Evolutionary conservation across 1,140 invertebrate species (phyloP).

Genomic region (Camponotus floridanus): DNA sequence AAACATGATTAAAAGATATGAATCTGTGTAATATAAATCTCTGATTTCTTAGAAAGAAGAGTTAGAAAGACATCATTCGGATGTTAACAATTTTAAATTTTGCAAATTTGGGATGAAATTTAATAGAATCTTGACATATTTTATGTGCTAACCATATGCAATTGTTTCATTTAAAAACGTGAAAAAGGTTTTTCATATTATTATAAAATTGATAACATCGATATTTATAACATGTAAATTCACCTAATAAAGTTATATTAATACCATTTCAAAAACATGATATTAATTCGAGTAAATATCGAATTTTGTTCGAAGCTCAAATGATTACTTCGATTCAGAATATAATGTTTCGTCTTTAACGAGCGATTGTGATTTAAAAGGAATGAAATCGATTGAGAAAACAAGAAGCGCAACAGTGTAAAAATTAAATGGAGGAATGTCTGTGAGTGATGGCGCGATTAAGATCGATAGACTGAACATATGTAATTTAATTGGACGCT

Average conservation of each 20-base stretch:
- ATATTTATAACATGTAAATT: slow-evolving; percentile 3
- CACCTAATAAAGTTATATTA: slow-evolving; percentile 4
- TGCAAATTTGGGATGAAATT: background rate
- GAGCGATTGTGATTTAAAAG: slow-evolving; percentile 70
- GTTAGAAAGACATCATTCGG: background rate
- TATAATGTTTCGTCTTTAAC: slow-evolving; percentile 48
- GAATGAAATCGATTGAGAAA: slow-evolving; percentile 69
- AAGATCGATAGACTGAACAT: slow-evolving; percentile 51
- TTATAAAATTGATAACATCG: background rate
- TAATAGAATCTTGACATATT: background rate
- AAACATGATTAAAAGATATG: background rate
- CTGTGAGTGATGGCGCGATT: slow-evolving; percentile 59
- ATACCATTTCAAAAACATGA: background rate
- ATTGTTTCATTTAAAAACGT: background rate
- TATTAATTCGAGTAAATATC: slow-evolving; percentile 19
- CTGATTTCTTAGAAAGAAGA: background rate
- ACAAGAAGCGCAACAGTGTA: slow-evolving; percentile 33
- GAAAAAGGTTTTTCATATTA: background rate
- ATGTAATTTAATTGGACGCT: slow-evolving; percentile 71
- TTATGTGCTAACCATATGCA: background rate
- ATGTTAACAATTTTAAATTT: background rate
- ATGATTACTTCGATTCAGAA: slow-evolving; percentile 15
- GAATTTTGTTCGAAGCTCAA: slow-evolving; percentile 5
- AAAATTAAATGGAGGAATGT: slow-evolving; percentile 65
- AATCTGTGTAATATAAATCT: background rate